Base-by-base conservation (phyloP, 2,888 invertebrate genomes). In the Brenthis hecate region DNA sequence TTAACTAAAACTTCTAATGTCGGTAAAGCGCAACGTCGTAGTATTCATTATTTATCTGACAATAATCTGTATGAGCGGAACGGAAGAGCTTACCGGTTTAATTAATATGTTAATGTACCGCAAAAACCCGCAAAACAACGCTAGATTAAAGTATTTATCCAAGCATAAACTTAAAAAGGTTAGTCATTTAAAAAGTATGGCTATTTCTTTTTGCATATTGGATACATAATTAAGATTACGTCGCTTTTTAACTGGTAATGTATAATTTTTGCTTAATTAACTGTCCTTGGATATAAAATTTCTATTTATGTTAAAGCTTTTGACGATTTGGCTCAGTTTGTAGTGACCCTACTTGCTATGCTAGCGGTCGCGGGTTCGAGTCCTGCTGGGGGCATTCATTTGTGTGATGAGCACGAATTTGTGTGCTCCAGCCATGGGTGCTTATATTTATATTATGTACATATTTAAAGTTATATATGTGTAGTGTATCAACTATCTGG, bases 121-220 rank as follows among this genome's bases (percentile, higher is more conserved):
- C 73, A 76, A 76, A 75, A 77, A 75, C 60, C 67, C 66, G 60
- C 58, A 68, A 72, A 70, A 68, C 70, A 65, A 65, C 70, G 68
- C 74, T 71, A 74, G 77, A 78, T 78, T 78, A 79, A 74, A 75
- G 75, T 76, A 74, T 71, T 76, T 78, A 78, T 74, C 77, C 79
- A 75, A 78, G 74, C 77, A 74, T 76, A 78, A 79, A 79, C 73
- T 60, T 72, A 73, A 76, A 76, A 74, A 75, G 75, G 73, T 70
- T 71, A 74, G 55, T 61, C 57, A 63, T 69, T 61, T 43, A 0
- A 43, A 43, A 55, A 64, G 28, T 13, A 13, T 16, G 16, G 32
- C 8, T 63, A 19, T 47, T 54, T 28, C 47, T 47, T 55, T 55
- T 19, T 47, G 19, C 6, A 47, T 28, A 23, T 48, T n/a, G 13